Conservation (phyloP, 2,797 vertebrate genomes). For the Lerista edwardsae region DNA sequence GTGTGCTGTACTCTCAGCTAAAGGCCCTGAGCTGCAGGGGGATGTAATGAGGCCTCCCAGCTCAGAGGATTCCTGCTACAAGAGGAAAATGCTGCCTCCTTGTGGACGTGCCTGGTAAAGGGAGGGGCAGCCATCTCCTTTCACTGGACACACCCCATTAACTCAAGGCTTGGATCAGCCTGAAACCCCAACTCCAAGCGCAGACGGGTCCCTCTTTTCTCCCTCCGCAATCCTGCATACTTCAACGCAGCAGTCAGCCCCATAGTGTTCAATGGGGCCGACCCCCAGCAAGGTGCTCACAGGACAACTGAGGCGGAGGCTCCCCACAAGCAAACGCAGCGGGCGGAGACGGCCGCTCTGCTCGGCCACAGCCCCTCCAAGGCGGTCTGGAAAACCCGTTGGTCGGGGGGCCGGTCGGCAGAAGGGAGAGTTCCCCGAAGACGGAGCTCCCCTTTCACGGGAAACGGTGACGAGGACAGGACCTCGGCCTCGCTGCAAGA, state of each 20-base stretch:
- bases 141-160: accelerated
- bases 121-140: background rate
- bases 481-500: background rate
- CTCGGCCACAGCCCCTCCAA: background rate
- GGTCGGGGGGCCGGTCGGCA: background rate
- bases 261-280: too few species aligned
- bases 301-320: background rate
- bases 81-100: background rate
- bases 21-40: background rate
- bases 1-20: too few species aligned
- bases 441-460: background rate
- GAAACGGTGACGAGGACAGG: too few species aligned
- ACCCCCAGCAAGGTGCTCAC: too few species aligned
- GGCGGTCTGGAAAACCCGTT: background rate
- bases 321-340: background rate
- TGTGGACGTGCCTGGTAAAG: too few species aligned
- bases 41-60: background rate
- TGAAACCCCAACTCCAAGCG: background rate
- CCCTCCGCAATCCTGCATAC: too few species aligned
- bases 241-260: too few species aligned
- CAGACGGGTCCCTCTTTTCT: background rate
- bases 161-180: accelerated
- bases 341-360: background rate
- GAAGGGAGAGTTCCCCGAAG: background rate
- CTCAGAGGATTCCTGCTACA: background rate